A percentile compares a stretch with the other conserved stretches of the same genome.
These are phyloP conservation scores for Capitulum mitella DNA, from an alignment of 2,888 invertebrate genomes.

Conservation along the genomic window DNA sequence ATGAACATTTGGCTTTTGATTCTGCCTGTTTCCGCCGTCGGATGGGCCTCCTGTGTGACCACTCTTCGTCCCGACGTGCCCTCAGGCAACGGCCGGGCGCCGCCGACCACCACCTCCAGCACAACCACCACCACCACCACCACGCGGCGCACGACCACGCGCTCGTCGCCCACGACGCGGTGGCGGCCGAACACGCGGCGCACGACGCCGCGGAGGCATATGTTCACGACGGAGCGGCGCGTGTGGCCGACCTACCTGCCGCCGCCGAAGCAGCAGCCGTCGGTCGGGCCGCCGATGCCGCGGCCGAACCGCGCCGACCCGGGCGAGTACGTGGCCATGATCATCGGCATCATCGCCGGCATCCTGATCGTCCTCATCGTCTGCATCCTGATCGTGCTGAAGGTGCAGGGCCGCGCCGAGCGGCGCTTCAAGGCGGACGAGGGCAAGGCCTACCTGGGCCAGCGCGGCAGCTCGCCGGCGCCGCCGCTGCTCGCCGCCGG, in stretches of 20 bases:
- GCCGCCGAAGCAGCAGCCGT: conserved; percentile 28
- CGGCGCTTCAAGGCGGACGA: conserved; percentile 91
- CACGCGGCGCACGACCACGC: conserved; percentile 30
- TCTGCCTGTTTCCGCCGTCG: too few relatives aligned
- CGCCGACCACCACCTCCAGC: conserved; percentile 31
- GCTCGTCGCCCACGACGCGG: background rate
- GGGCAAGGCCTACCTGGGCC: conserved; percentile 55
- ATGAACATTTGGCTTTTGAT: too few relatives aligned
- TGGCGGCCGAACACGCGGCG: conserved; percentile 24
- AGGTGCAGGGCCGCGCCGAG: conserved; percentile 75
- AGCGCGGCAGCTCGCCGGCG: conserved; percentile 41
- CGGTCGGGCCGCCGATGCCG: conserved; percentile 39
- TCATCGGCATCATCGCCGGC: conserved; percentile 83
- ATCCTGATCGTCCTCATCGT: conserved; percentile 83
- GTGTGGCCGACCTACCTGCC: conserved; percentile 34
- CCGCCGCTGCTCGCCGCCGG: conserved; percentile 33
- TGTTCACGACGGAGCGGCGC: background rate
- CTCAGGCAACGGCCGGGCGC: background rate
- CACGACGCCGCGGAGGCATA: conserved; percentile 39
- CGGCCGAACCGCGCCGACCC: conserved; percentile 42
- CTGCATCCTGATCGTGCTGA: conserved; percentile 79
- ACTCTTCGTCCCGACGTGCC: too few relatives aligned
- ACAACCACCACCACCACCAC: conserved; percentile 37
- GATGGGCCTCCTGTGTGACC: too few relatives aligned
- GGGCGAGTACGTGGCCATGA: conserved; percentile 45